Percentiles rank a stretch among this genome's conserved stretches.
These are phyloP conservation scores for Macroglossus sobrinus DNA, from an alignment of 2,113 vertebrate genomes.

Conservation along the genomic window DNA sequence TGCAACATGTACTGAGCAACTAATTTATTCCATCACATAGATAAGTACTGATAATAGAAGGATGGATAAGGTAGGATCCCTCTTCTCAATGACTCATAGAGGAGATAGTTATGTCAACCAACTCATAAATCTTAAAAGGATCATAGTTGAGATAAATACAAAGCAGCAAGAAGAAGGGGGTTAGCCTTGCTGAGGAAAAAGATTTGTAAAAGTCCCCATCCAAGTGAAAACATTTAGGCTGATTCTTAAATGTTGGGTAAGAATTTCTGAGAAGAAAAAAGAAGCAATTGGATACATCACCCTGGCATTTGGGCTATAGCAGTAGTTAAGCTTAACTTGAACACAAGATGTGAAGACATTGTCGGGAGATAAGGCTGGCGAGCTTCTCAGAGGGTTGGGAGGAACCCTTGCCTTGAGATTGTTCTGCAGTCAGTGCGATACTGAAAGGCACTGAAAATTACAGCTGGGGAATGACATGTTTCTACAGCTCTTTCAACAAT, in stretches of 20 bases:
- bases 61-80: neutral
- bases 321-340: neutral
- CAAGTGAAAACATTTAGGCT: neutral
- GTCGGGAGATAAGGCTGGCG: neutral
- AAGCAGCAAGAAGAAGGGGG: neutral
- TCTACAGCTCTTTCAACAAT: neutral
- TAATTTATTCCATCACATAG: neutral
- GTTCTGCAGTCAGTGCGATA: neutral
- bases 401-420: neutral
- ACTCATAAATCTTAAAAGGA: neutral
- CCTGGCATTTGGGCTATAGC: neutral
- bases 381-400: neutral
- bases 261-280: neutral
- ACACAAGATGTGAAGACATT: neutral
- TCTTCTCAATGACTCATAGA: neutral
- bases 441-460: neutral
- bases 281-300: neutral
- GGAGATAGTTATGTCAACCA: neutral
- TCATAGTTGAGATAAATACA: neutral
- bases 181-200: neutral
- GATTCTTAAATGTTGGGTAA: neutral
- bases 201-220: neutral
- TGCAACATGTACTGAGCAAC: neutral
- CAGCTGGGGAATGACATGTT: neutral
- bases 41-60: neutral